Evolutionary conservation across 2,888 invertebrate species (phyloP).

Genomic region (Dryobota labecula): DNA sequence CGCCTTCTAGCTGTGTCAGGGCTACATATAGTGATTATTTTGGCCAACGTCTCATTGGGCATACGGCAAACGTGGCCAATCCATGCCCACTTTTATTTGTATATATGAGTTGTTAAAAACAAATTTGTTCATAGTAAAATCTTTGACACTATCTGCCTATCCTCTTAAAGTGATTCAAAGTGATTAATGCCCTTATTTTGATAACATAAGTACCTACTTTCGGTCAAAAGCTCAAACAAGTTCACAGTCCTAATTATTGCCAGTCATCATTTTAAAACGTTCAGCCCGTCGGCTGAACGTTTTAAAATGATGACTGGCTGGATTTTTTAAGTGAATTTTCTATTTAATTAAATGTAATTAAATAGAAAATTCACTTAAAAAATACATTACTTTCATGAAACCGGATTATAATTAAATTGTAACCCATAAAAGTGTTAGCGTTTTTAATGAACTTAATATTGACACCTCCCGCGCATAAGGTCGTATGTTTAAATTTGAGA

Average conservation of each 20-base stretch:
- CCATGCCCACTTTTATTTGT: too few relatives aligned
- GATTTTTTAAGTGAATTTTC: slow-evolving; percentile 9
- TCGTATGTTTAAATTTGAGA: too few relatives aligned
- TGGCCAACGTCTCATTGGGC: too few relatives aligned
- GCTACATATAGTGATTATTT: too few relatives aligned
- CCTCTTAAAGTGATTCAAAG: too few relatives aligned
- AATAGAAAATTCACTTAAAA: slow-evolving; percentile 18
- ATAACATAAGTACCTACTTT: neutral
- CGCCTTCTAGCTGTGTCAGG: too few relatives aligned
- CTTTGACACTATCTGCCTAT: too few relatives aligned
- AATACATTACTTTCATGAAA: neutral
- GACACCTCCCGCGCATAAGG: too few relatives aligned
- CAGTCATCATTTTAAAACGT: slow-evolving; percentile 14
- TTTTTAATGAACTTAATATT: slow-evolving; percentile 9
- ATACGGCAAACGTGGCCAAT: too few relatives aligned
- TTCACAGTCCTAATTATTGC: slow-evolving; percentile 20
- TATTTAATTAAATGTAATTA: slow-evolving; percentile 17
- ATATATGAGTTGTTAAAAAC: too few relatives aligned
- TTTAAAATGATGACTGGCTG: slow-evolving; percentile 13
- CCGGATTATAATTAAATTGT: slow-evolving; percentile 24
- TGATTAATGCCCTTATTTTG: neutral
- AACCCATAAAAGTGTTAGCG: slow-evolving; percentile 7
- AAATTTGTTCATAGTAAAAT: too few relatives aligned
- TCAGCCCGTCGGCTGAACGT: neutral
- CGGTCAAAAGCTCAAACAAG: slow-evolving; percentile 3